These are phyloP conservation scores for Pangasius larnaudii DNA, from an alignment of 2,797 vertebrate genomes.

Conservation along the genomic window DNA sequence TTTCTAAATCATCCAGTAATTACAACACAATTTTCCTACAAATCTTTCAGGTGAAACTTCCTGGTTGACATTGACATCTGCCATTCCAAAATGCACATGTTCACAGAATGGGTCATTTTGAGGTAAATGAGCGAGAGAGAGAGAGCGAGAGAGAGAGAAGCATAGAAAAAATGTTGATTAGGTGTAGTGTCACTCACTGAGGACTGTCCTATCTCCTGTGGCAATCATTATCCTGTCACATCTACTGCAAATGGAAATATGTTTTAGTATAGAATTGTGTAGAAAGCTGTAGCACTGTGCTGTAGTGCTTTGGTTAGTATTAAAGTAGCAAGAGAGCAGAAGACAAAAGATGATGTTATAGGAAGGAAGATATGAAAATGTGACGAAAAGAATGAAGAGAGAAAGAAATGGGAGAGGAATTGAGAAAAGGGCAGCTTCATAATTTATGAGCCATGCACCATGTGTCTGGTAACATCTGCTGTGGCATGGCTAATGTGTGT, in stretches of 20 bases:
- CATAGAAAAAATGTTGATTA: not conserved
- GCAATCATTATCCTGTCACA: constrained; percentile 14
- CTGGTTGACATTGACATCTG: not conserved
- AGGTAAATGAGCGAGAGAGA: not conserved
- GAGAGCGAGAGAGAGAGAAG: not conserved
- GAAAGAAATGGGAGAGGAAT: constrained; percentile 45
- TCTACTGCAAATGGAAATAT: not conserved
- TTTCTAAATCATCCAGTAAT: not conserved
- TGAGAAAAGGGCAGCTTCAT: constrained; percentile 63
- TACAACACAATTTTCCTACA: not conserved
- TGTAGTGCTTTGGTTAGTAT: not conserved
- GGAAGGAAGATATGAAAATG: constrained; percentile 21
- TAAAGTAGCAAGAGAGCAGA: constrained; percentile 1
- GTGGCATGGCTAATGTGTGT: constrained; percentile 82
- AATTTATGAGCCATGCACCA: constrained; percentile 82
- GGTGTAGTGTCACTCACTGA: not conserved
- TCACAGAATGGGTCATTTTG: not conserved
- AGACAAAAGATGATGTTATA: constrained; percentile 26
- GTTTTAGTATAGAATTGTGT: not conserved
- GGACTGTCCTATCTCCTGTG: not conserved
- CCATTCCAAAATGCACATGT: not conserved
- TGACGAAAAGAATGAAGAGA: constrained; percentile 43
- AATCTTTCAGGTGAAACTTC: not conserved
- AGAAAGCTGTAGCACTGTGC: not conserved
- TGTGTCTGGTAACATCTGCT: constrained; percentile 82